A percentile compares a stretch with the other conserved stretches of the same genome.
phyloP scores from a whole-genome alignment of 2,888 invertebrate species.

The Amblyjoppa proteus region DNA sequence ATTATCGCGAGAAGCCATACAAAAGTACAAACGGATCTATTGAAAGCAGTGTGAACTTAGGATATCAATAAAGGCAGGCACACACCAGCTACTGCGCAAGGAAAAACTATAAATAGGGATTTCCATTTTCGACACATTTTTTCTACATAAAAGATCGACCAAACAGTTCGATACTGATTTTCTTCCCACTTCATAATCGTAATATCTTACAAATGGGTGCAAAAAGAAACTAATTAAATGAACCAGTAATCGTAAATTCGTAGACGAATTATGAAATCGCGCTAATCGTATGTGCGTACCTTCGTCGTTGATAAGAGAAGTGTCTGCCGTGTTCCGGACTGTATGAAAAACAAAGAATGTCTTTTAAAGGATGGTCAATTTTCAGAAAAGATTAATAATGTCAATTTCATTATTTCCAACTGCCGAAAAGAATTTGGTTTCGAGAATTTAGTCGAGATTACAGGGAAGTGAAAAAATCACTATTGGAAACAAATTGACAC shows the following conservation, averaged over 20 bases:
- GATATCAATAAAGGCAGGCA: slow-evolving; percentile 81
- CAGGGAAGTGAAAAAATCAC: slow-evolving; percentile 27
- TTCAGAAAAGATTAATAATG: slow-evolving; percentile 67
- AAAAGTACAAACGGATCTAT: background rate
- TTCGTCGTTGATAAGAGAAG: slow-evolving; percentile 87
- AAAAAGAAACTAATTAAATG: slow-evolving; percentile 5
- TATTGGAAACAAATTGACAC: background rate
- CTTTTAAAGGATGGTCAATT: slow-evolving; percentile 65
- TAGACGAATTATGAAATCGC: slow-evolving; percentile 51
- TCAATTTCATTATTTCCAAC: slow-evolving; percentile 13
- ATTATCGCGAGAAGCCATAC: background rate
- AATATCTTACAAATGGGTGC: slow-evolving; percentile 8
- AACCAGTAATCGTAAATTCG: slow-evolving; percentile 47
- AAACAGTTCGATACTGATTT: slow-evolving; percentile 1
- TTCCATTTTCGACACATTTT: background rate
- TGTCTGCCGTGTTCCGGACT: slow-evolving; percentile 86
- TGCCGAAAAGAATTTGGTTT: background rate
- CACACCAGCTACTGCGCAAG: slow-evolving; percentile 75
- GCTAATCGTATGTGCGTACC: slow-evolving; percentile 85
- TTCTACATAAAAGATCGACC: slow-evolving; percentile 28
- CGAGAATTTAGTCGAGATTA: background rate
- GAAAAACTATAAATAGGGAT: slow-evolving; percentile 11
- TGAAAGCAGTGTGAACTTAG: slow-evolving; percentile 37
- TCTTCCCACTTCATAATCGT: background rate
- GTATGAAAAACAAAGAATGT: slow-evolving; percentile 80